Evolutionary conservation across 1,140 invertebrate species (phyloP).

Genomic region (Bombus fervidus): DNA sequence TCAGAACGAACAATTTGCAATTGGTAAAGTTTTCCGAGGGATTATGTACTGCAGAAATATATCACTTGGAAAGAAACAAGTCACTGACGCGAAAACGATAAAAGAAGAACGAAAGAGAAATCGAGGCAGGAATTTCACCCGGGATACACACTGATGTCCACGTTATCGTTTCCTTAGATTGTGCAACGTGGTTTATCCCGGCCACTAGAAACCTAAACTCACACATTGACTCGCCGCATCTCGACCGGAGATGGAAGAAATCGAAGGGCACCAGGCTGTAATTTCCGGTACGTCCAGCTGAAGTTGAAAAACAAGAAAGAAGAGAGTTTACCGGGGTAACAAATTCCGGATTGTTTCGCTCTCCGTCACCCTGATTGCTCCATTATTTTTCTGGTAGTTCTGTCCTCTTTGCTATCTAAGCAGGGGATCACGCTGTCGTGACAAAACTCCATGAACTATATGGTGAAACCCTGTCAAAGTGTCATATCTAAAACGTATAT

Average conservation of each 20-base stretch:
- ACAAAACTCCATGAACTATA: neutral
- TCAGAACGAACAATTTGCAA: neutral
- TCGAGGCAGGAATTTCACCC: conserved; percentile 42
- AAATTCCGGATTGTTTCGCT: conserved; percentile 60
- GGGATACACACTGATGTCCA: conserved; percentile 46
- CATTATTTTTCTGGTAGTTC: conserved; percentile 3
- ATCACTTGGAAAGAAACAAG: neutral
- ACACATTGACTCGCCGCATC: conserved; percentile 40
- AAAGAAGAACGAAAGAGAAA: conserved; percentile 24
- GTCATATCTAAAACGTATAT: neutral
- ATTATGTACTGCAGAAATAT: neutral
- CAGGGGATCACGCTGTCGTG: neutral
- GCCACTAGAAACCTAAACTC: conserved; percentile 42
- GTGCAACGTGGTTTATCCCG: conserved; percentile 58
- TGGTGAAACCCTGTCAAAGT: neutral
- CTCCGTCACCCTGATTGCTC: conserved; percentile 37
- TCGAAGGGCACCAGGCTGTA: conserved; percentile 52
- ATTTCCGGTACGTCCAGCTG: conserved; percentile 57
- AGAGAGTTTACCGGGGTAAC: conserved; percentile 41
- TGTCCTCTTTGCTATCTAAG: neutral
- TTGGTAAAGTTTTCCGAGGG: neutral
- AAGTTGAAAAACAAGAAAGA: conserved; percentile 24
- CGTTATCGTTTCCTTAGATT: conserved; percentile 59
- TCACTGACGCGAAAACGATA: conserved; percentile 8
- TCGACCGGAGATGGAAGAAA: conserved; percentile 65